These are phyloP conservation scores for Ashinkailepas kermadecensis DNA, from an alignment of 2,888 invertebrate species.

Conservation along the genomic window DNA sequence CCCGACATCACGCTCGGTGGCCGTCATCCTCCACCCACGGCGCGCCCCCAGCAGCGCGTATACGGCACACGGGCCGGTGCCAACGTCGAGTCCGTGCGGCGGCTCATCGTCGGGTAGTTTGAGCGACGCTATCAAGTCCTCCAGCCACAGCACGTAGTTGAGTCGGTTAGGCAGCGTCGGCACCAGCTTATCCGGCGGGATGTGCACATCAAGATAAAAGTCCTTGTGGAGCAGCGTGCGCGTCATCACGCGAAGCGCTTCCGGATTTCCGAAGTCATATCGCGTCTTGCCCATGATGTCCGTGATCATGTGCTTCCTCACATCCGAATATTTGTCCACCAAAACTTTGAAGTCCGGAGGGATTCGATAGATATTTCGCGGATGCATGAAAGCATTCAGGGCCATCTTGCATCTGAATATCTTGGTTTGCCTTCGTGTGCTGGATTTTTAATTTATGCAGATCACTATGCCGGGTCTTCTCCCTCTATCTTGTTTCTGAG, in stretches of 20 bases:
- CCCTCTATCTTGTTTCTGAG: too few relatives aligned
- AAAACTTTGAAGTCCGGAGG: slow-evolving; percentile 77
- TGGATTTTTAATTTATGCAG: too few relatives aligned
- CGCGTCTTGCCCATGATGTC: slow-evolving; percentile 65
- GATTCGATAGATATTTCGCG: slow-evolving; percentile 75
- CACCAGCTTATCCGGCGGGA: slow-evolving; percentile 73
- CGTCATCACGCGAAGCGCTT: slow-evolving; percentile 66
- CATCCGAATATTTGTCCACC: slow-evolving; percentile 66
- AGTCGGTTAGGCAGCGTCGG: slow-evolving; percentile 87
- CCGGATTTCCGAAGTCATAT: slow-evolving; percentile 75
- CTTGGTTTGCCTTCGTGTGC: too few relatives aligned
- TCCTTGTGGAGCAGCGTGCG: slow-evolving; percentile 74
- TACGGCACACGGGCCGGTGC: slow-evolving; percentile 88
- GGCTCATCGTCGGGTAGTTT: slow-evolving; percentile 26
- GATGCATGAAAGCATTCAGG: slow-evolving; percentile 76
- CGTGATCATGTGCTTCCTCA: slow-evolving; percentile 48
- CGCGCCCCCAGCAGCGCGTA: slow-evolving; percentile 78
- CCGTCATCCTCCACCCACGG: slow-evolving; percentile 76
- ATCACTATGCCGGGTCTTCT: too few relatives aligned
- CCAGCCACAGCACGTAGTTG: slow-evolving; percentile 92
- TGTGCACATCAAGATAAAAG: slow-evolving; percentile 66
- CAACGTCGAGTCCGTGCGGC: slow-evolving; percentile 25
- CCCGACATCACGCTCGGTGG: slow-evolving; percentile 68
- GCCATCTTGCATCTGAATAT: not conserved
- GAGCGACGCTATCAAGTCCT: slow-evolving; percentile 52